phyloP scores from a whole-genome alignment of 1,140 invertebrate species.

The Oryctes rhinoceros region DNA sequence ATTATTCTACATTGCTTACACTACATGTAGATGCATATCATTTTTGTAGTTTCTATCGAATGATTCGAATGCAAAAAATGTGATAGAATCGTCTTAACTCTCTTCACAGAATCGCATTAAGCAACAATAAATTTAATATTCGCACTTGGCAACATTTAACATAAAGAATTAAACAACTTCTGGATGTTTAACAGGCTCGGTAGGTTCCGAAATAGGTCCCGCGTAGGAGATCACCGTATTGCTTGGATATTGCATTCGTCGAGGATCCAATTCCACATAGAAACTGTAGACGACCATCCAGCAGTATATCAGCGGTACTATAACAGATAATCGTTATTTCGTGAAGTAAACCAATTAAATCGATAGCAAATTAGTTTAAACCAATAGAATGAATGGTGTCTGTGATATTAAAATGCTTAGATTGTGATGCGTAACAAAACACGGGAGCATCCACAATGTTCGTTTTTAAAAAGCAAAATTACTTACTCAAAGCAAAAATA shows the following conservation, averaged over 20 bases:
- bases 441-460: too few species aligned
- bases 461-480: too few species aligned
- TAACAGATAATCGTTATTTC: neutral
- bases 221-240: constrained; percentile 19
- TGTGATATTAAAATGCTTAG: too few species aligned
- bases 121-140: neutral
- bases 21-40: too few species aligned
- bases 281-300: neutral
- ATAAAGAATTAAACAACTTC: constrained; percentile 7
- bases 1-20: too few species aligned
- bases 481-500: neutral
- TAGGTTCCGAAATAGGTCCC: neutral
- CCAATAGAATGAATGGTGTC: too few species aligned
- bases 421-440: too few species aligned
- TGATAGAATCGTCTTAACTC: neutral
- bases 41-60: too few species aligned
- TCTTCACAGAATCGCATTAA: neutral
- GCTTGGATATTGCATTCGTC: neutral
- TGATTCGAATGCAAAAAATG: too few species aligned
- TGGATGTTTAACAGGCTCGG: neutral
- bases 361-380: too few species aligned
- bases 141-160: neutral
- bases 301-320: neutral
- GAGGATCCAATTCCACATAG: neutral
- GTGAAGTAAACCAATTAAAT: too few species aligned